Evolutionary conservation across 2,113 vertebrate genomes (phyloP).

Genomic region (Meles meles): DNA sequence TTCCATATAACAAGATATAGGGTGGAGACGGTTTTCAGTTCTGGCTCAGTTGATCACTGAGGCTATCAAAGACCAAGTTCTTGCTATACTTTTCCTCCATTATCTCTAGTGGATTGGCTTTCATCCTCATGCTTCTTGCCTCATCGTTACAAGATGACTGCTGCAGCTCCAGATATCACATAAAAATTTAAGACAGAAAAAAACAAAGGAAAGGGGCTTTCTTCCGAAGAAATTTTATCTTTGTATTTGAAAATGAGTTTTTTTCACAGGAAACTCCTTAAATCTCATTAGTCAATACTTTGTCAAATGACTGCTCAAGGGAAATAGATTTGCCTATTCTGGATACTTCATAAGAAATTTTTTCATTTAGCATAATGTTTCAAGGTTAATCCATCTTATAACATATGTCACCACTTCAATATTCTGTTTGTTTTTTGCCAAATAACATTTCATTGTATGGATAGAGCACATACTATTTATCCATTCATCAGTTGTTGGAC

Average conservation of each 20-base stretch:
- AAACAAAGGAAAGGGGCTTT: not conserved
- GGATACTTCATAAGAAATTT: not conserved
- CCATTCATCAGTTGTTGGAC: not conserved
- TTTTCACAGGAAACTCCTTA: not conserved
- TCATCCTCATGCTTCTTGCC: not conserved
- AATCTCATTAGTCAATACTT: not conserved
- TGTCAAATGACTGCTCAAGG: not conserved
- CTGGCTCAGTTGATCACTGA: not conserved
- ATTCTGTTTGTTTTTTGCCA: not conserved
- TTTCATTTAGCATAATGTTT: not conserved
- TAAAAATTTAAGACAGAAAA: not conserved
- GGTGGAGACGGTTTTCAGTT: not conserved
- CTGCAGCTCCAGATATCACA: not conserved
- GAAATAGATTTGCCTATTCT: not conserved
- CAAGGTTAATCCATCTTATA: not conserved
- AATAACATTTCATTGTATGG: not conserved
- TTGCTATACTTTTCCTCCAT: not conserved
- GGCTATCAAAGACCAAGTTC: not conserved
- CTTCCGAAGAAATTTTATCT: not conserved
- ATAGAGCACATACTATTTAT: not conserved
- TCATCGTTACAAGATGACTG: not conserved
- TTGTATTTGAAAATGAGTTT: not conserved
- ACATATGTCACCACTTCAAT: not conserved
- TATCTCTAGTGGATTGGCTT: not conserved
- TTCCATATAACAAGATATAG: not conserved